These are phyloP conservation scores for Ptychoptera contaminata DNA, from an alignment of 2,888 invertebrate genomes.

Conservation along the genomic window DNA sequence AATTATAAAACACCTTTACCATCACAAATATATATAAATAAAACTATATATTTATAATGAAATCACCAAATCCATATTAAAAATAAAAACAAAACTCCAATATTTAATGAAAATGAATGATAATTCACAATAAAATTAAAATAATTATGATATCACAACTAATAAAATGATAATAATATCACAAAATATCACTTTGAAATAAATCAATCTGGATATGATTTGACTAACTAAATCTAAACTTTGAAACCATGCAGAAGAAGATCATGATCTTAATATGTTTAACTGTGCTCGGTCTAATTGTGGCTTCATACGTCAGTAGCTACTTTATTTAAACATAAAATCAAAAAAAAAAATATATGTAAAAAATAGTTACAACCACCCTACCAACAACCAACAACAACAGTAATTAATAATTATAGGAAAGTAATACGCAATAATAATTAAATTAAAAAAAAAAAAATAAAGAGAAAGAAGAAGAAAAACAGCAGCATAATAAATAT, in stretches of 20 bases:
- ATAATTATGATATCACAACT: background rate
- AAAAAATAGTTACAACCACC: conserved; percentile 10
- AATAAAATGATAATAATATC: background rate
- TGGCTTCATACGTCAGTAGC: conserved; percentile 53
- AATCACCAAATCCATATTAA: too few relatives aligned
- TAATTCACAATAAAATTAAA: background rate
- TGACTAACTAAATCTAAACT: background rate
- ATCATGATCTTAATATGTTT: conserved; percentile 85
- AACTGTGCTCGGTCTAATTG: conserved; percentile 65
- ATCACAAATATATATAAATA: too few relatives aligned
- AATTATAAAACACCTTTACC: too few relatives aligned
- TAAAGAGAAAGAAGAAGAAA: background rate
- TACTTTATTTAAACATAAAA: conserved; percentile 36
- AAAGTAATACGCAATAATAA: conserved; percentile 8
- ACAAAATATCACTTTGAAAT: too few relatives aligned
- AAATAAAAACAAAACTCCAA: too few relatives aligned
- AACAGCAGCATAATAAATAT: background rate
- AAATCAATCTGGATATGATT: too few relatives aligned
- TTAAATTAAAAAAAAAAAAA: conserved; percentile 4
- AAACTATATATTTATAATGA: too few relatives aligned
- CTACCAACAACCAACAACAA: conserved; percentile 21
- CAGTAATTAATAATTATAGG: conserved; percentile 26
- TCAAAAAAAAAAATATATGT: conserved; percentile 10
- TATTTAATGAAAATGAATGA: background rate
- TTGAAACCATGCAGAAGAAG: conserved; percentile 55